Base-by-base conservation (phyloP, 2,797 vertebrate genomes). In the Mus spretus region DNA sequence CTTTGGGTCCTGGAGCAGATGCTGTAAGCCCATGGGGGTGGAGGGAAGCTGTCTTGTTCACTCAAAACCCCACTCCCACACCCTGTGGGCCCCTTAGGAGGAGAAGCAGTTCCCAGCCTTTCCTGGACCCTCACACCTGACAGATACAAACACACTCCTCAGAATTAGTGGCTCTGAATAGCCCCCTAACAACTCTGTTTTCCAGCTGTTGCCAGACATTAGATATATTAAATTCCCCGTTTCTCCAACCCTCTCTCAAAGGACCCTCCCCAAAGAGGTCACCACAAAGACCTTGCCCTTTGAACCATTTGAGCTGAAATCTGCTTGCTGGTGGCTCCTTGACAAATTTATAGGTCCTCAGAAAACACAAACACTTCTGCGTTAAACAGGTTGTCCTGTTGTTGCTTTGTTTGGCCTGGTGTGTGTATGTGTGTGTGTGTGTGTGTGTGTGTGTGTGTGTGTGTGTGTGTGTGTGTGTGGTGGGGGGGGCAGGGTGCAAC, bases 331-430 rank as follows among this genome's bases (percentile, higher is more conserved):
- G 55, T 89, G 67, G 90, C 53, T 15, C n/a, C 88, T 50, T 65
- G 47, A 34, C 14, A 4, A 14, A 65, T 28, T 17, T 47, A 13
- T 44, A 81, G 50, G 57, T 79, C 47, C 83, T 15, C 75, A 82
- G 75, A 77, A 77, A 94, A 90, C 72, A 28, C 90, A 87, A 95
- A 90, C 4, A 12, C 40, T 70, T 89, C 31, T 70, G 84, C 44
- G 57, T 65, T 59, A 88, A 91, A 91, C 13, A 86, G 77, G 47
- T 3, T 65, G 15, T 47, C 40, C 40, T 82, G 11, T 37, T 80
- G 40, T 61, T n/a, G 34, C 6, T 40, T 44, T 17, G 57, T 61
- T 40, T 82, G 13, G 55, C n/a, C 57, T 37, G n/a, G 9, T 70
- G 67, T 72, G 67, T n/a, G 57, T 59, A 57, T 53, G 50, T 53